These are phyloP conservation scores for Stictonetta naevosa DNA, from an alignment of 2,113 vertebrate species.

Conservation along the genomic window DNA sequence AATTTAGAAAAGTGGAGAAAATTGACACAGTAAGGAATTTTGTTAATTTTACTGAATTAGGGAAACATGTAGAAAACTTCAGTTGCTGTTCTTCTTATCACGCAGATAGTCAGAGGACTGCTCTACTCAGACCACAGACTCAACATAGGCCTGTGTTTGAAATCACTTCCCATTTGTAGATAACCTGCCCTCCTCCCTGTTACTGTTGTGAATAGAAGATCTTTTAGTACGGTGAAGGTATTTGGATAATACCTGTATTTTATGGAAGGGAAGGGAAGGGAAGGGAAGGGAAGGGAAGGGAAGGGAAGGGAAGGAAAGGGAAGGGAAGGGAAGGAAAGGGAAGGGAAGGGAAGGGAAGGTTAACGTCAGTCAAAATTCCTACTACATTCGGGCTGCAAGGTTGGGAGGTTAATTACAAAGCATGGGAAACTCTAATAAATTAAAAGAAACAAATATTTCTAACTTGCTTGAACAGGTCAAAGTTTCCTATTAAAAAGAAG, in stretches of 20 bases:
- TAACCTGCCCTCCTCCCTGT: neutral
- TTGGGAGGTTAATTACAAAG: neutral
- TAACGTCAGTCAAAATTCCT: neutral
- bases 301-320: too few species aligned
- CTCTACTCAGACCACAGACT: neutral
- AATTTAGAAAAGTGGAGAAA: neutral
- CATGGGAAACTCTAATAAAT: neutral
- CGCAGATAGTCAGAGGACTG: neutral
- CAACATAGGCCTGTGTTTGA: neutral
- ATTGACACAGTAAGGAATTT: neutral
- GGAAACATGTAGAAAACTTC: neutral
- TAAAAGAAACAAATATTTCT: neutral
- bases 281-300: too few species aligned
- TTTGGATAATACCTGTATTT: neutral
- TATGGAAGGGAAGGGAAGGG: too few species aligned
- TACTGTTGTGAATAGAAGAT: neutral
- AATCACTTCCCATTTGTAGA: neutral
- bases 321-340: too few species aligned
- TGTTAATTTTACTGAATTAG: neutral
- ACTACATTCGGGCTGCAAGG: neutral
- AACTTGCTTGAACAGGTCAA: neutral
- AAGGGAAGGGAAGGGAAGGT: too few species aligned
- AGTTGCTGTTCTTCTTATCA: neutral
- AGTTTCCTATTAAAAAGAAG: neutral
- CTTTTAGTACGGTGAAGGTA: neutral